Evolutionary conservation across 2,113 vertebrate species (phyloP).

Genomic region (Seriola dumerili): DNA sequence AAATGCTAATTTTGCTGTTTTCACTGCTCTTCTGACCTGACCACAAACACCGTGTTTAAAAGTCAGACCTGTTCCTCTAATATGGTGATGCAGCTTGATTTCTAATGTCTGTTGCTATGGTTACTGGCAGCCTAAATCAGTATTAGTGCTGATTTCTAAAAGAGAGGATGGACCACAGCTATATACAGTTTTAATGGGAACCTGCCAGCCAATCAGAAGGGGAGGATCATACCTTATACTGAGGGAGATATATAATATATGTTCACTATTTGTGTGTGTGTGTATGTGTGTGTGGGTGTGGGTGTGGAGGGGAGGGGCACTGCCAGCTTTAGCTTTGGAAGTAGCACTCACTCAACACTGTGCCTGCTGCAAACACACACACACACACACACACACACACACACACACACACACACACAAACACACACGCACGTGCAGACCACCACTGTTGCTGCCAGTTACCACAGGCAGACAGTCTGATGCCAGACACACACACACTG

Average conservation of each 20-base stretch:
- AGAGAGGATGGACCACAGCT: background rate
- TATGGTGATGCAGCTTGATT: too few species aligned
- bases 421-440: constrained; percentile 42
- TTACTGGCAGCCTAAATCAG: constrained; percentile 5
- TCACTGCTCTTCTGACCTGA: too few species aligned
- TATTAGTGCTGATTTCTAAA: constrained; percentile 5
- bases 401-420: too few species aligned
- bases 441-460: constrained; percentile 42
- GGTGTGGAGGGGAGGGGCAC: background rate
- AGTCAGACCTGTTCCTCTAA: too few species aligned
- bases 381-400: constrained; percentile 19
- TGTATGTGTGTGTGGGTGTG: constrained; percentile 20
- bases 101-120: constrained; percentile 8
- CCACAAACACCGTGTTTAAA: too few species aligned
- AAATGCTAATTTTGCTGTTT: too few species aligned
- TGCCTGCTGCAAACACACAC: constrained; percentile 5
- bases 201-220: constrained; percentile 25
- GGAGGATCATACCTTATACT: background rate
- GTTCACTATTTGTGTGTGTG: background rate
- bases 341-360: constrained; percentile 55
- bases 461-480: constrained; percentile 47
- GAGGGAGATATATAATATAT: background rate
- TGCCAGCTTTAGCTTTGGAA: too few species aligned
- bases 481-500: constrained; percentile 28
- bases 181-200: background rate